Evolutionary conservation across 2,113 vertebrate species (phyloP), one percentile per base, ranked within the genome.

Genomic region (Dicrurus megarhynchus): DNA sequence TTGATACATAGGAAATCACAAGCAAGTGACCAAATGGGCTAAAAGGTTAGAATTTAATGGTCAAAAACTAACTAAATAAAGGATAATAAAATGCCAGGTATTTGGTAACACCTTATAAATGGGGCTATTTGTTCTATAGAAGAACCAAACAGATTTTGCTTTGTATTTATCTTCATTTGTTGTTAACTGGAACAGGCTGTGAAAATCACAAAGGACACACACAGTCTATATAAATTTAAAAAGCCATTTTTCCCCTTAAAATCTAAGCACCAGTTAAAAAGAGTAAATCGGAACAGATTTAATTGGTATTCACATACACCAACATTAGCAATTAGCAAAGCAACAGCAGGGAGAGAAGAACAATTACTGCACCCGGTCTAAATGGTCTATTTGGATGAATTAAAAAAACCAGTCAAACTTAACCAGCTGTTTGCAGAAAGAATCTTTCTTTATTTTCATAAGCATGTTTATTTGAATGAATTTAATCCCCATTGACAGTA

Each of bases 211-310:
- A 93, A 93, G 88, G 94, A 98, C 92, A 88, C 81, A 87, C 84
- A 81, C 92, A 98, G 97, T 98, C 96, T 90, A 91, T 90, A 96
- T 91, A 97, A 95, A 97, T 98, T 98, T 97, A 88, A 96, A 96
- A 81, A 95, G 33, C 30, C 44, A 92, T 98, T 98, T 96, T 97
- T 92, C 85, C 77, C 61, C 87, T 95, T 97, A 92, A 97, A 96
- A 83, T 95, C 53, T 95, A 91, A 97, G 90, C 67, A 82, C 89
- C 53, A 89, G 69, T 81, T 90, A 87, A 95, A 94, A 97, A 98
- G 89, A 97, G 74, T 97, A 95, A 97, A 96, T 94, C 57, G 7
- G 89, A 95, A 80, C 73, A 89, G 81, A 74, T 97, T 93, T 95
- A 96, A 96, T 97, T 91, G 93, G 57, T 87, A 84, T 96, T 97